Conservation (phyloP, 2,113 vertebrate genomes). For the Uria aalge region DNA sequence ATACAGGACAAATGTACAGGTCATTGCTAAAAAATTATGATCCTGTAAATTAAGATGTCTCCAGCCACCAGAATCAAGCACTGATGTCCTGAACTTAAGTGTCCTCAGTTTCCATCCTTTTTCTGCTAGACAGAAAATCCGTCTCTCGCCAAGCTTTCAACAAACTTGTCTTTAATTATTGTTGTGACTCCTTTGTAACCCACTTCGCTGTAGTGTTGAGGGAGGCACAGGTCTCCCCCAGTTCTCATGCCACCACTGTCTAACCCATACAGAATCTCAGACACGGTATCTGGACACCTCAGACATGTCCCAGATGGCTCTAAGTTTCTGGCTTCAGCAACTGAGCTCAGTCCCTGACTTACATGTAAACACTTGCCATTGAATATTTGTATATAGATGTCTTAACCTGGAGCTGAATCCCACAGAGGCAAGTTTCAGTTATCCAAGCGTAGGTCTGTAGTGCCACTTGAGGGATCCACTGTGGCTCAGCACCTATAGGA, state of each 20-base stretch:
- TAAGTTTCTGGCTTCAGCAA: background rate
- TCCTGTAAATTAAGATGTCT: background rate
- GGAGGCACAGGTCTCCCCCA: background rate
- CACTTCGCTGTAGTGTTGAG: background rate
- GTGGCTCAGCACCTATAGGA: background rate
- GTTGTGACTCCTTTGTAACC: background rate
- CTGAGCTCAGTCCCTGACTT: background rate
- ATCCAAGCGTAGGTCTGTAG: accelerated
- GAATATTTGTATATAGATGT: background rate
- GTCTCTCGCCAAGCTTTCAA: background rate
- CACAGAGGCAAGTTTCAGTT: background rate
- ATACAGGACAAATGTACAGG: background rate
- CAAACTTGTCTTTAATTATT: background rate
- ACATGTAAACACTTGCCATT: background rate
- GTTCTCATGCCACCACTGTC: background rate
- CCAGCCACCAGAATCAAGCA: background rate
- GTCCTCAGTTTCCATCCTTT: background rate
- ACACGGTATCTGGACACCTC: background rate
- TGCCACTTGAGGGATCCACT: background rate
- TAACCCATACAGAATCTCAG: background rate
- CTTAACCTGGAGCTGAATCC: background rate
- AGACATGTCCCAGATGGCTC: background rate
- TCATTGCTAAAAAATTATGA: background rate
- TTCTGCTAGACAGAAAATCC: background rate
- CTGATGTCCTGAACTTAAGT: background rate